phyloP scores from a whole-genome alignment of 1,140 invertebrate genomes.

The Chironomus striatipennis region DNA sequence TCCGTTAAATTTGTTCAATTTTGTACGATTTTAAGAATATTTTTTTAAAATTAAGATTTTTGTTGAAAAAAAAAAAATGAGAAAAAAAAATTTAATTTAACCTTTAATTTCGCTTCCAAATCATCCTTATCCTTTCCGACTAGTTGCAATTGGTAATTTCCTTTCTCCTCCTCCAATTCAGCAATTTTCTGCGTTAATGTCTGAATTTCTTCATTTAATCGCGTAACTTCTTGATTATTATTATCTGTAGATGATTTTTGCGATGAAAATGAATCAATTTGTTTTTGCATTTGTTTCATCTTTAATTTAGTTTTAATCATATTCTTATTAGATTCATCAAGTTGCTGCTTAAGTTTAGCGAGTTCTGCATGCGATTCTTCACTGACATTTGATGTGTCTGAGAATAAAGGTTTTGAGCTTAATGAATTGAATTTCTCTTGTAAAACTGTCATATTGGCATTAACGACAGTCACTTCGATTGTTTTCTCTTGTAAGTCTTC shows the following conservation, averaged over 20 bases:
- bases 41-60: not conserved
- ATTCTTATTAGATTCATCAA: constrained; percentile 68
- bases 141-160: constrained; percentile 72
- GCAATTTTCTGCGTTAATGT: constrained; percentile 67
- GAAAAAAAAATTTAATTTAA: constrained; percentile 26
- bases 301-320: constrained; percentile 79
- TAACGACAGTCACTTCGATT: constrained; percentile 41
- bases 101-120: constrained; percentile 29
- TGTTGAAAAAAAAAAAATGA: constrained; percentile 18
- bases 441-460: constrained; percentile 42
- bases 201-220: constrained; percentile 47
- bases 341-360: constrained; percentile 52
- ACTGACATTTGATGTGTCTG: constrained; percentile 36
- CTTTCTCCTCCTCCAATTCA: constrained; percentile 83
- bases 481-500: constrained; percentile 46
- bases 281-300: constrained; percentile 73
- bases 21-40: constrained; percentile 24
- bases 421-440: constrained; percentile 44
- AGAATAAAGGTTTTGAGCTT: constrained; percentile 35
- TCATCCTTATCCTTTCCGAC: constrained; percentile 41
- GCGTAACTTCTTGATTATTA: constrained; percentile 56
- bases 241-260: constrained; percentile 66
- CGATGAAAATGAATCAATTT: constrained; percentile 64
- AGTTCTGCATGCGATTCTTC: constrained; percentile 43
- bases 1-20: too few species aligned